These are phyloP conservation scores for Equus przewalskii DNA, from an alignment of 2,113 vertebrate species.

Conservation along the genomic window DNA sequence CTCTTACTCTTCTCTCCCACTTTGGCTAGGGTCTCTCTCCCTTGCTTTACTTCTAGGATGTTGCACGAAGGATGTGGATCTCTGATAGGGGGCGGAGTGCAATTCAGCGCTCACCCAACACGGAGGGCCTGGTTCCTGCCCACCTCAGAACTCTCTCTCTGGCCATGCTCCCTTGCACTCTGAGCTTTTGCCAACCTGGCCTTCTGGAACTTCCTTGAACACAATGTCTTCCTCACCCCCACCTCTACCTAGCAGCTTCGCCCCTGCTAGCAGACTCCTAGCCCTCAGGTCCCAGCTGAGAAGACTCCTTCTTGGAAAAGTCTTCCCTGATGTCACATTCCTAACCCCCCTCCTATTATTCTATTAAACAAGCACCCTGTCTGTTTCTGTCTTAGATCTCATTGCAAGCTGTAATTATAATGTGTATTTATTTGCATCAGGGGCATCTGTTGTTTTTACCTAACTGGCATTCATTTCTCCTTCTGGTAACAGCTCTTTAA, in stretches of 20 bases:
- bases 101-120: fast-evolving
- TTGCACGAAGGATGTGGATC: fast-evolving
- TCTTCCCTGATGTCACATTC: not conserved
- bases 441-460: not conserved
- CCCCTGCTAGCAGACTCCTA: not conserved
- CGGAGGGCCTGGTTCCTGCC: not conserved
- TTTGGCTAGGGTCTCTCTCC: too few relatives aligned
- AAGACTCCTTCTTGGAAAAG: not conserved
- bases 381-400: not conserved
- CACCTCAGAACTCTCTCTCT: not conserved
- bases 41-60: not conserved
- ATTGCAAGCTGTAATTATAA: not conserved
- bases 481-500: not conserved
- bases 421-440: not conserved
- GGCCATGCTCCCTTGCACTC: fast-evolving
- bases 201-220: not conserved
- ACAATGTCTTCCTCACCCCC: not conserved
- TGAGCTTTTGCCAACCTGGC: not conserved
- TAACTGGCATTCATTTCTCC: not conserved
- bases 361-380: not conserved
- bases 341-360: not conserved
- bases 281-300: not conserved
- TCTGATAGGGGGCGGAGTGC: fast-evolving
- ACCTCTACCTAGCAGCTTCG: too few relatives aligned
- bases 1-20: fast-evolving